phyloP scores from a whole-genome alignment of 2,888 invertebrate genomes.

The Eutolmus rufibarbis region DNA sequence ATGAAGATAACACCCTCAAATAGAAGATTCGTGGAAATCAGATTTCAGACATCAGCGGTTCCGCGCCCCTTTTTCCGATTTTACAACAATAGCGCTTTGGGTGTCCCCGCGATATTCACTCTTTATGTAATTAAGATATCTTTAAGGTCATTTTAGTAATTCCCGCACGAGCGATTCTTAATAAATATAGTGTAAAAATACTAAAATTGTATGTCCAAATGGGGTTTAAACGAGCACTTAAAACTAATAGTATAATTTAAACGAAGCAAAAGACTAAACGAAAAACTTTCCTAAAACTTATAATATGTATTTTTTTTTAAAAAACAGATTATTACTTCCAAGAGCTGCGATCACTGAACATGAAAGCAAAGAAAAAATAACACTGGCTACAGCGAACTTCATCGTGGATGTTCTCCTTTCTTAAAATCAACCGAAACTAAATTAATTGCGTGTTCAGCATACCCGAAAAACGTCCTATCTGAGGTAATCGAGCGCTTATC shows the following conservation, averaged over 20 bases:
- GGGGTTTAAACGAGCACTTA: too few species aligned
- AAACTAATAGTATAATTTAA: too few species aligned
- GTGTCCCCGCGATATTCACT: too few species aligned
- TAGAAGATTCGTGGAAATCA: background rate
- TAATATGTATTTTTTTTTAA: background rate
- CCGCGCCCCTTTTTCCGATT: background rate
- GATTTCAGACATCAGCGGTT: background rate
- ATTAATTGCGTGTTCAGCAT: background rate
- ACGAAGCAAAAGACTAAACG: too few species aligned
- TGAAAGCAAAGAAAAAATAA: background rate
- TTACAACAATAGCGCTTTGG: background rate
- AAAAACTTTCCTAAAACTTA: background rate
- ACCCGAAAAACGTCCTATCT: background rate
- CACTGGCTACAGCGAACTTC: background rate
- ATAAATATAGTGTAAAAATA: too few species aligned
- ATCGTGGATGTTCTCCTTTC: background rate
- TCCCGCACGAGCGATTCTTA: too few species aligned
- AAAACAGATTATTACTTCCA: background rate
- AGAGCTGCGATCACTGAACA: background rate
- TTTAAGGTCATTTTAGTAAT: too few species aligned
- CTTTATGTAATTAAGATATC: too few species aligned
- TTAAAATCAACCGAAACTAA: background rate
- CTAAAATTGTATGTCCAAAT: too few species aligned
- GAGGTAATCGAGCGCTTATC: background rate
- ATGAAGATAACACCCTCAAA: background rate